Conservation (phyloP, 2,888 invertebrate genomes). For the Apotomis capreana region DNA sequence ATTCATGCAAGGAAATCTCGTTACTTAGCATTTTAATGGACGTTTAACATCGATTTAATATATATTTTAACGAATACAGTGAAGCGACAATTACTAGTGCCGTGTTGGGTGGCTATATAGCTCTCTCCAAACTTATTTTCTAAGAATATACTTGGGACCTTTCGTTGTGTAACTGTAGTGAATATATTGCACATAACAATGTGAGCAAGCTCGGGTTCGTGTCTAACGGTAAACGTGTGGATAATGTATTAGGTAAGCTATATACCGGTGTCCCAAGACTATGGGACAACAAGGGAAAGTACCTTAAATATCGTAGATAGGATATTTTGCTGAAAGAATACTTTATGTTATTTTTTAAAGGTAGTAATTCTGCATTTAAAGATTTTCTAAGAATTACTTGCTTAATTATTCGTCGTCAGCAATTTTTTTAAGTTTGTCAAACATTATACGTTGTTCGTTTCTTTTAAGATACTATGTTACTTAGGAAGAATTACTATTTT, state of each 20-base stretch:
- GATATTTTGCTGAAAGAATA: too few relatives aligned
- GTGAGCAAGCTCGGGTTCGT: slow-evolving; percentile 25
- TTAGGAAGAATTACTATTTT: too few relatives aligned
- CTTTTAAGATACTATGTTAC: too few relatives aligned
- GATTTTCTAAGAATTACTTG: too few relatives aligned
- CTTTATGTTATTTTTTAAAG: too few relatives aligned
- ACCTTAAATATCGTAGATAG: too few relatives aligned
- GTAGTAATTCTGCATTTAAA: too few relatives aligned
- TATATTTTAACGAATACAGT: slow-evolving; percentile 1
- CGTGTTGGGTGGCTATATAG: slow-evolving; percentile 19
- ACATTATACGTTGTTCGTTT: too few relatives aligned
- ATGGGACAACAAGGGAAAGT: too few relatives aligned
- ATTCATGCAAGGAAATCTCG: slow-evolving; percentile 84
- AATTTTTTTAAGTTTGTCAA: too few relatives aligned
- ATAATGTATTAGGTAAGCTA: slow-evolving; percentile 14
- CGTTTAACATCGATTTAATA: slow-evolving; percentile 32
- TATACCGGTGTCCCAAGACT: too few relatives aligned
- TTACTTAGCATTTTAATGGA: slow-evolving; percentile 65
- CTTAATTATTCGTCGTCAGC: too few relatives aligned
- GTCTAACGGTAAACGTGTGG: slow-evolving; percentile 20
- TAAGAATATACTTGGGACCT: slow-evolving; percentile 2
- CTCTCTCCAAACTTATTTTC: slow-evolving; percentile 1
- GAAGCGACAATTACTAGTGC: slow-evolving; percentile 31
- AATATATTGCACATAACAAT: slow-evolving; percentile 10
- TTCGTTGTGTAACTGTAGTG: not conserved